These are phyloP conservation scores for Caerostris extrusa DNA, from an alignment of 1,140 invertebrate genomes.

Conservation along the genomic window DNA sequence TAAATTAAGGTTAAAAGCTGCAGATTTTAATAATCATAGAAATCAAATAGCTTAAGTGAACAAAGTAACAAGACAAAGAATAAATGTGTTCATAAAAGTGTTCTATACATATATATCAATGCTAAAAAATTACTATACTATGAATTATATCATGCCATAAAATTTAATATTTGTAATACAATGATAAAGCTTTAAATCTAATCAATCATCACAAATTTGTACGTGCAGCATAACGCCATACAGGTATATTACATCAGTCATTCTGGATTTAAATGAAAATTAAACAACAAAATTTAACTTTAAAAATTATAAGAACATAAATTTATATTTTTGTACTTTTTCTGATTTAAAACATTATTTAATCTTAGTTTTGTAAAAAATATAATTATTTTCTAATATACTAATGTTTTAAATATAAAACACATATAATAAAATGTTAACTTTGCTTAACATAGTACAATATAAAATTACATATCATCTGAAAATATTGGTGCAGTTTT, in stretches of 20 bases:
- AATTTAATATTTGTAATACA: neutral
- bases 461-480: conserved; percentile 6
- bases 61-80: neutral
- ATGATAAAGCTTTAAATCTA: neutral
- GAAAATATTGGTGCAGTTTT: neutral
- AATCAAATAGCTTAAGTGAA: neutral
- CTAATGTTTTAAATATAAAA: neutral
- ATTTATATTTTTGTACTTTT: neutral
- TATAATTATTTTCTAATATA: neutral
- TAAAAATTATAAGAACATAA: neutral
- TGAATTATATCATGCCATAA: neutral
- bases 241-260: neutral
- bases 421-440: neutral
- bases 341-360: neutral
- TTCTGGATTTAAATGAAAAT: neutral
- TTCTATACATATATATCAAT: neutral
- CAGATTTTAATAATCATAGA: neutral
- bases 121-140: neutral
- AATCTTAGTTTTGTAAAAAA: neutral
- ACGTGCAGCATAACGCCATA: neutral
- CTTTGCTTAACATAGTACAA: neutral
- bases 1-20: neutral
- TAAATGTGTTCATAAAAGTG: neutral
- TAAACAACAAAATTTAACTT: neutral
- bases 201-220: neutral